Evolutionary conservation across 2,113 vertebrate species (phyloP).

Genomic region (Heliornis fulica): DNA sequence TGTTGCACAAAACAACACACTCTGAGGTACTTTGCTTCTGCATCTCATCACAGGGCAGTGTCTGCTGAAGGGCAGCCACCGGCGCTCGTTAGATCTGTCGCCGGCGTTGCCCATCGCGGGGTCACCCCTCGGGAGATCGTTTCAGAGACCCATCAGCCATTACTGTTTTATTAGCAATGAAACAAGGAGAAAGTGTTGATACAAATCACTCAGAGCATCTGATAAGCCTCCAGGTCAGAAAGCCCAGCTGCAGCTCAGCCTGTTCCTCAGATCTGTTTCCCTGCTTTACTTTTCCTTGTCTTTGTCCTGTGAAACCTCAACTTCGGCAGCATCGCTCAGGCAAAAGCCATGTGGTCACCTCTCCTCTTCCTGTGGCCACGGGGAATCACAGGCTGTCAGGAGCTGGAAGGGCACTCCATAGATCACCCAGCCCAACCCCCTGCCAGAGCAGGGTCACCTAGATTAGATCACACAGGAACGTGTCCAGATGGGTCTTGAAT

Average conservation of each 20-base stretch:
- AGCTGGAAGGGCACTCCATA: too few species aligned
- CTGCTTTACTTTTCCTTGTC: neutral
- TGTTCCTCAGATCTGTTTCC: neutral
- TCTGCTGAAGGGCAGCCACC: neutral
- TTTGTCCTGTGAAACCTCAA: neutral
- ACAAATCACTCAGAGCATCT: neutral
- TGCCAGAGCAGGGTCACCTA: too few species aligned
- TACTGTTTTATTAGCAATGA: neutral
- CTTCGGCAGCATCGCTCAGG: accelerated
- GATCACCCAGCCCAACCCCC: too few species aligned
- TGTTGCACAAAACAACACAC: neutral
- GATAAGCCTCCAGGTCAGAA: neutral
- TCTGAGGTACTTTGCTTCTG: neutral
- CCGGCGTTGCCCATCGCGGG: neutral
- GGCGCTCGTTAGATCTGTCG: neutral
- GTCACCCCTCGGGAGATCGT: neutral
- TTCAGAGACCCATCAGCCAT: neutral
- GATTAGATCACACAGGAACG: too few species aligned
- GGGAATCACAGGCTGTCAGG: too few species aligned
- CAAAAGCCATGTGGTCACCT: accelerated
- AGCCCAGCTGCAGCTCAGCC: neutral
- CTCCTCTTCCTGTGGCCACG: neutral
- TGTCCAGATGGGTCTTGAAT: too few species aligned
- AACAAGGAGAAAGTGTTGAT: neutral
- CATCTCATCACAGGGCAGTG: neutral